phyloP scores from a whole-genome alignment of 2,113 vertebrate species.

The Riparia riparia region DNA sequence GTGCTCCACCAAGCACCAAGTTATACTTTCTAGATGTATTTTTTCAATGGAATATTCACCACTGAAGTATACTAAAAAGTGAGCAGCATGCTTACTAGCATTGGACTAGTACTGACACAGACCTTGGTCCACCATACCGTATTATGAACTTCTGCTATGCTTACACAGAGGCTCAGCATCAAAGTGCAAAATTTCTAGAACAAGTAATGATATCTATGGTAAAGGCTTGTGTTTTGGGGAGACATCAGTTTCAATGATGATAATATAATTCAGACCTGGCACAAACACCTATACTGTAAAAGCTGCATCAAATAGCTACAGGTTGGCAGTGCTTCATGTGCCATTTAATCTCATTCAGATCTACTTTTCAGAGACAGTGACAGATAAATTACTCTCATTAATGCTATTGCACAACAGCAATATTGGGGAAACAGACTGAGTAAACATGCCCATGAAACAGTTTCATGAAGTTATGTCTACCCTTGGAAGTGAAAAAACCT shows the following conservation, averaged over 20 bases:
- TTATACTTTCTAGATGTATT: neutral
- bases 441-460: neutral
- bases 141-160: neutral
- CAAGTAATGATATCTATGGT: neutral
- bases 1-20: neutral
- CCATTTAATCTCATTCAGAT: neutral
- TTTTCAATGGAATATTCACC: neutral
- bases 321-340: neutral
- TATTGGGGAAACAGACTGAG: neutral
- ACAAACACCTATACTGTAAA: neutral
- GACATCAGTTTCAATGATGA: neutral
- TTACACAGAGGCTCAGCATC: neutral
- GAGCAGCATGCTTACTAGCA: neutral
- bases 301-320: neutral
- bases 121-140: neutral
- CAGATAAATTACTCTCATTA: neutral
- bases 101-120: neutral
- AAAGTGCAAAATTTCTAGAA: neutral
- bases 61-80: neutral
- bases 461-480: neutral
- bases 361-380: neutral
- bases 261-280: neutral
- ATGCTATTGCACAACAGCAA: rapidly evolving
- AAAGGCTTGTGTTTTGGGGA: neutral
- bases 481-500: neutral